A percentile compares a stretch with the other conserved stretches of the same genome.
Conservation (phyloP, 2,113 vertebrate genomes). For the Ailuropoda melanoleuca region DNA sequence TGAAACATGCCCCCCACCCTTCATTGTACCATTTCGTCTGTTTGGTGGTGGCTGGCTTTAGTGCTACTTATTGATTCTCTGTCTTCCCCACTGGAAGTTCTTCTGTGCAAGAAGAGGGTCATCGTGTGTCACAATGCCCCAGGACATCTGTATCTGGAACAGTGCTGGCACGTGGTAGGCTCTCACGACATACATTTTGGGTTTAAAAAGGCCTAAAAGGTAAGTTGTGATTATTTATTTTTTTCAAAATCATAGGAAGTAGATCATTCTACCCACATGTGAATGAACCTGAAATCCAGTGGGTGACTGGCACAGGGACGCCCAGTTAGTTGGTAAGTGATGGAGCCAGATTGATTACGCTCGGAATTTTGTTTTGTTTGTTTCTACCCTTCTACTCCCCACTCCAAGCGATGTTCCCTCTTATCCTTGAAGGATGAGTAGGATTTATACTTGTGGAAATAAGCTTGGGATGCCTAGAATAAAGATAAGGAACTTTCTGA, state of each 20-base stretch:
- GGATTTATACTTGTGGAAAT: background rate
- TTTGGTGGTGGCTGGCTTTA: background rate
- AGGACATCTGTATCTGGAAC: background rate
- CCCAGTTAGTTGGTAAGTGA: background rate
- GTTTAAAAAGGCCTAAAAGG: background rate
- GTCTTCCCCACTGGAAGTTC: background rate
- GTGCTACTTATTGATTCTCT: too few relatives aligned
- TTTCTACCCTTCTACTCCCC: background rate
- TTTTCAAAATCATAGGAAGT: background rate
- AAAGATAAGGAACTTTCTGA: background rate
- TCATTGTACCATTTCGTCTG: too few relatives aligned
- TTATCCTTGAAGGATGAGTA: background rate
- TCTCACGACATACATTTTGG: background rate
- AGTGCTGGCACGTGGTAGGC: background rate
- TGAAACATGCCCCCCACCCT: background rate
- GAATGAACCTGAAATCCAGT: background rate
- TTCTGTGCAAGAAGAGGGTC: background rate
- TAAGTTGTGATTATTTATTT: background rate
- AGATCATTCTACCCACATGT: background rate
- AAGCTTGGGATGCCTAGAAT: background rate
- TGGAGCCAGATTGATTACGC: background rate
- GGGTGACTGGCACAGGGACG: background rate
- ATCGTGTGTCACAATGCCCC: fast-evolving
- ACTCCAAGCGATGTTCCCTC: background rate
- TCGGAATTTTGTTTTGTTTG: background rate